Evolutionary conservation across 1,140 invertebrate species (phyloP).

Genomic region (Bathynomus jamesi): DNA sequence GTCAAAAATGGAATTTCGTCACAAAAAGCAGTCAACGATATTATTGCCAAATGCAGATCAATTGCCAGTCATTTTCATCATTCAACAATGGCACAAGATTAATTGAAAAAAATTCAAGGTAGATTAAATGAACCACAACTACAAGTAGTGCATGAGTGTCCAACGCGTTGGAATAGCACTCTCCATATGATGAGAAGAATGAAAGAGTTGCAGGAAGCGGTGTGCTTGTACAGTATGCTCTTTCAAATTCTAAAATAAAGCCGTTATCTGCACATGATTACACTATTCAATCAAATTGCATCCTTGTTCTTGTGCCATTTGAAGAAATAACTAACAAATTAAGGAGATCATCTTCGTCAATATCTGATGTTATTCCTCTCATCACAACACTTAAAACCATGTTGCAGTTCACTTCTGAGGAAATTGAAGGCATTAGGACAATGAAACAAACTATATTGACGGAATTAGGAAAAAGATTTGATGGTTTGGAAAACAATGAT

Average conservation of each 20-base stretch:
- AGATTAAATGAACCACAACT: background rate
- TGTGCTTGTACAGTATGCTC: constrained; percentile 6
- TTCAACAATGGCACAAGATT: background rate
- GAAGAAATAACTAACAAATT: background rate
- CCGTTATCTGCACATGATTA: background rate
- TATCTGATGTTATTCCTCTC: background rate
- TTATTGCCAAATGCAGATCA: background rate
- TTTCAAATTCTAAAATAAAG: background rate
- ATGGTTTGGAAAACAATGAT: too few relatives aligned
- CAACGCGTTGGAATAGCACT: background rate
- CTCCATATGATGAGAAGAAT: background rate
- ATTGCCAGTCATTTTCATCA: background rate
- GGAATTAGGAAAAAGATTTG: too few relatives aligned
- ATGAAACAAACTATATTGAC: too few relatives aligned
- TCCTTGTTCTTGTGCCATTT: background rate
- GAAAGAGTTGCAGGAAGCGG: constrained; percentile 5
- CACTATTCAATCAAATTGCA: background rate
- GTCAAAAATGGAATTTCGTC: background rate
- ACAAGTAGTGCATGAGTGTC: background rate
- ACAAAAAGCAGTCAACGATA: background rate
- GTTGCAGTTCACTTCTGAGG: too few relatives aligned
- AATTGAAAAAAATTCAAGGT: constrained; percentile 1
- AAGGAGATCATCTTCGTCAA: background rate
- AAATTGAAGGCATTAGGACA: too few relatives aligned
- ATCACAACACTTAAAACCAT: background rate